phyloP scores from a whole-genome alignment of 2,113 vertebrate species.

The Cariama cristata region DNA sequence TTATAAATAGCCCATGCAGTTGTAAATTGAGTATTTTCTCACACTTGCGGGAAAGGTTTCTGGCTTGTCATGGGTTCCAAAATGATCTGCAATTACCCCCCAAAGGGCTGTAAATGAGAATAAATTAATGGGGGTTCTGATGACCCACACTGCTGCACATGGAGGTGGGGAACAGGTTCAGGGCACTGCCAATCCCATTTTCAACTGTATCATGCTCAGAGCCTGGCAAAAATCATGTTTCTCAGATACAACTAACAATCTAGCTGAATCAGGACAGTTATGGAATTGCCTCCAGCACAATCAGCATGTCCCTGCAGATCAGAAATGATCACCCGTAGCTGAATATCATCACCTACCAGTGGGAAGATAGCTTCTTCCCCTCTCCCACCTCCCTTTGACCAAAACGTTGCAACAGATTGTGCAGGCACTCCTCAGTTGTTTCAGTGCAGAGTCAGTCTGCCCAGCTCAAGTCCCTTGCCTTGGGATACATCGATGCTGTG shows the following conservation, averaged over 20 bases:
- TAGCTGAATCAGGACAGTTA: not conserved
- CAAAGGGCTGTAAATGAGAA: not conserved
- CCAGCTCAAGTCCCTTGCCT: not conserved
- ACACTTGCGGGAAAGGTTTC: not conserved
- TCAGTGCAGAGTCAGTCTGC: not conserved
- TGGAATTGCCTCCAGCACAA: not conserved
- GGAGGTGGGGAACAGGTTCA: not conserved
- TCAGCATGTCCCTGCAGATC: not conserved
- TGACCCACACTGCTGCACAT: not conserved
- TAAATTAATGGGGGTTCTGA: not conserved
- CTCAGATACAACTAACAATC: not conserved
- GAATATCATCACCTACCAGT: not conserved
- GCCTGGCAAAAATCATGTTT: not conserved
- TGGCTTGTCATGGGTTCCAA: not conserved
- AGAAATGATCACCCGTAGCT: not conserved
- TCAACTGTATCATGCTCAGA: not conserved
- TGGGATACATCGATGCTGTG: not conserved
- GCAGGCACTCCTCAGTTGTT: not conserved
- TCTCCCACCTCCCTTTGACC: not conserved
- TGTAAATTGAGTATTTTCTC: constrained; percentile 4
- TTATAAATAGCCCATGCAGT: not conserved
- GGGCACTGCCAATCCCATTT: not conserved
- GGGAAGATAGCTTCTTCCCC: not conserved
- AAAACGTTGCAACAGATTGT: not conserved
- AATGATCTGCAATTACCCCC: not conserved